Conservation (phyloP, 2,888 invertebrate genomes). For the Notodonta ziczac region DNA sequence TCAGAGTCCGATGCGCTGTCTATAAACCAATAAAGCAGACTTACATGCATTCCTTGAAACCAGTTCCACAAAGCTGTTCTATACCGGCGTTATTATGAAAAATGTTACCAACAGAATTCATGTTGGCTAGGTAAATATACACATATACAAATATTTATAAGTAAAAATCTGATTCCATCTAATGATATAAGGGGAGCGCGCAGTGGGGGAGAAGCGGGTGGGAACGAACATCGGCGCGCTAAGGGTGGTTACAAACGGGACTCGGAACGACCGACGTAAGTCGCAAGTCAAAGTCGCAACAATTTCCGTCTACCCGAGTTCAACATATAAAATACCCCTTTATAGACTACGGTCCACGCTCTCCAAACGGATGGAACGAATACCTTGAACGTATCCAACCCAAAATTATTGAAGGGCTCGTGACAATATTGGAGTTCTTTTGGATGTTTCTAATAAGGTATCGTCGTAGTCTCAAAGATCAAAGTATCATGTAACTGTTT, state of each 20-base stretch:
- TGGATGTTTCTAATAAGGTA: too few species aligned
- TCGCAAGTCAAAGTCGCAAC: background rate
- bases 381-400: background rate
- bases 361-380: background rate
- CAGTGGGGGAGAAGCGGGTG: conserved; percentile 14
- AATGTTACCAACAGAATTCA: background rate
- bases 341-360: background rate
- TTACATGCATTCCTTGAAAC: background rate
- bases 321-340: background rate
- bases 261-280: background rate
- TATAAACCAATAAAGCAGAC: conserved; percentile 23
- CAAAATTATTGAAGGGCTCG: background rate
- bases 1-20: conserved; percentile 58
- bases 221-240: conserved; percentile 11
- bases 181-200: conserved; percentile 42
- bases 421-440: background rate
- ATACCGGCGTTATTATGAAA: background rate
- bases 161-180: conserved; percentile 32
- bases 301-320: background rate
- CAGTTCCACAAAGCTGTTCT: too few species aligned
- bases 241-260: conserved; percentile 8
- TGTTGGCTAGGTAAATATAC: background rate
- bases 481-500: background rate
- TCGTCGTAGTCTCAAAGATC: background rate
- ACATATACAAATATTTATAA: conserved; percentile 10